Conservation (phyloP, 1,140 invertebrate species). For the Drosophila pseudoobscura region DNA sequence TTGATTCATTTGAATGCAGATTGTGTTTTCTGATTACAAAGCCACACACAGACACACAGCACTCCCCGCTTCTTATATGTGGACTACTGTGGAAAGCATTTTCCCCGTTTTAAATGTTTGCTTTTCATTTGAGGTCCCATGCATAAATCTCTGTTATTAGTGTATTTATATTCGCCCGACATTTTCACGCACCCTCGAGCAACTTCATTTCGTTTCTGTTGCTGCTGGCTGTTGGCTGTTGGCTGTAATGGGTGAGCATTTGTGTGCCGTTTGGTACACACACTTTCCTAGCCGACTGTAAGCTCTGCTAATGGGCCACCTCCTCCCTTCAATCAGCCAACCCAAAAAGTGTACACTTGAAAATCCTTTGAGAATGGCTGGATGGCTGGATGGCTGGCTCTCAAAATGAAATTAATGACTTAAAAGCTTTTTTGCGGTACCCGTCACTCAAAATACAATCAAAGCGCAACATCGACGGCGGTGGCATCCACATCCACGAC, state of each 20-base stretch:
- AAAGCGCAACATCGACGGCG: slow-evolving; percentile 54
- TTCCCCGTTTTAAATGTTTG: slow-evolving; percentile 42
- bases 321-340: slow-evolving; percentile 11
- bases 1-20: slow-evolving; percentile 81
- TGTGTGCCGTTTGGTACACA: slow-evolving; percentile 6
- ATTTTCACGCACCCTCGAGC: slow-evolving; percentile 52
- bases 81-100: slow-evolving; percentile 19
- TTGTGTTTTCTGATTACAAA: slow-evolving; percentile 64
- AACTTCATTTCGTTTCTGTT: slow-evolving; percentile 38
- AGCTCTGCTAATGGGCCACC: slow-evolving; percentile 18
- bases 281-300: neutral
- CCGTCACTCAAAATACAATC: slow-evolving; percentile 80
- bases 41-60: slow-evolving; percentile 6
- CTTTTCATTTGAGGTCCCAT: slow-evolving; percentile 32
- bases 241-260: slow-evolving; percentile 24
- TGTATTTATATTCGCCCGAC: slow-evolving; percentile 59
- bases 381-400: slow-evolving; percentile 46
- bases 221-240: no score
- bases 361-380: slow-evolving; percentile 70
- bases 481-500: slow-evolving; percentile 7
- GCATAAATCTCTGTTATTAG: slow-evolving; percentile 75
- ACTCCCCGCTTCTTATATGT: slow-evolving; percentile 59
- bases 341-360: slow-evolving; percentile 67
- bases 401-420: slow-evolving; percentile 78
- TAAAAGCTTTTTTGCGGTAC: slow-evolving; percentile 79